Percentiles rank a stretch among this genome's conserved stretches.
Conservation (phyloP, 2,113 vertebrate species). For the Anser brachyrhynchus region DNA sequence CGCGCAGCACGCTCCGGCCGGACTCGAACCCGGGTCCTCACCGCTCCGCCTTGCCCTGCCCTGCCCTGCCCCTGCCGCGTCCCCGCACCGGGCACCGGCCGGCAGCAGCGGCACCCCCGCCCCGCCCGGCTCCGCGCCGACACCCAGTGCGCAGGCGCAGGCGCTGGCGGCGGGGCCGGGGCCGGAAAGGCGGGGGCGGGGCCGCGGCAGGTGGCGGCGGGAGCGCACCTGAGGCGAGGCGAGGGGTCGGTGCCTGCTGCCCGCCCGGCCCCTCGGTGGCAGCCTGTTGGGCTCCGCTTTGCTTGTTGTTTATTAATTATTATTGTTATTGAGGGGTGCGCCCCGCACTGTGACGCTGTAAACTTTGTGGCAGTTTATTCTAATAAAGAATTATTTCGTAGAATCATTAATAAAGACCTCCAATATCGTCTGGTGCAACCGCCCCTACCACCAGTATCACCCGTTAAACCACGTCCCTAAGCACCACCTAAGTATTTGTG, state of each 20-base stretch:
- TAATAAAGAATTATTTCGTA: no score
- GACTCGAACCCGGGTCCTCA: neutral
- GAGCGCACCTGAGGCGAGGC: neutral
- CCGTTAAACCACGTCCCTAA: no score
- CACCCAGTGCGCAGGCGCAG: neutral
- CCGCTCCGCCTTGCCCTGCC: neutral
- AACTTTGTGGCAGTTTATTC: neutral
- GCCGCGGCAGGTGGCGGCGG: neutral
- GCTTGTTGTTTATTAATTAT: neutral
- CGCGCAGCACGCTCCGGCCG: neutral
- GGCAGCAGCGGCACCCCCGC: neutral
- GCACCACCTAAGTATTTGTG: no score
- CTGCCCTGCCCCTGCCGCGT: neutral
- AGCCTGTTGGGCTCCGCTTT: neutral
- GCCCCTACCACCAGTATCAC: no score
- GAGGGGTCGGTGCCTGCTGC: no score
- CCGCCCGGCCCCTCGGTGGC: neutral
- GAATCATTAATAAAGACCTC: no score
- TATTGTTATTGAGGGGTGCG: neutral
- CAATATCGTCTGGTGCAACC: no score
- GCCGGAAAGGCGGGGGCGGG: slow-evolving; percentile 43
- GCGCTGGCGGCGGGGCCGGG: slow-evolving; percentile 53
- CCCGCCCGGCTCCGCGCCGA: neutral
- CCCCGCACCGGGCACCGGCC: neutral
- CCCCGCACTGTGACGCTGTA: neutral